Evolutionary conservation across 2,113 vertebrate genomes (phyloP), one percentile per base, ranked within the genome.

Genomic region (Illadopsis cleaveri): DNA sequence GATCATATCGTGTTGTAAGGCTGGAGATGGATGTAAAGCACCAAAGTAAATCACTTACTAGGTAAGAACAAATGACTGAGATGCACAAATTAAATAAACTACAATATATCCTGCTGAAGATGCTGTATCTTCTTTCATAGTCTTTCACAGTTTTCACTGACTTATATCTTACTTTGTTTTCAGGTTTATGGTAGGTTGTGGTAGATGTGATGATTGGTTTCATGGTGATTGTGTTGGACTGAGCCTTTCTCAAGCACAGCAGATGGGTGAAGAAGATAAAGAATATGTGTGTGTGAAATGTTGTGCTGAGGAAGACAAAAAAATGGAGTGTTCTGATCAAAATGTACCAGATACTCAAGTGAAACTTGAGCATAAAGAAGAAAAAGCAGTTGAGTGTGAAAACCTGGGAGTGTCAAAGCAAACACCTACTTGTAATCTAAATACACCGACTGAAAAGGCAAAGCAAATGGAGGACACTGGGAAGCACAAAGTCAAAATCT

Each of bases 111-210:
- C 15, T 85, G 28, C 44, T 90, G 48, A 69, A 65, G 27, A 44
- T 82, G 23, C 33, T 89, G 3, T 57, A 14, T 90, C 5, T 75
- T 94, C 11, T 45, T n/a, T 21, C 1, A 1, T 38, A 17, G 27
- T 45, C 19, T 57, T 89, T 58, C 60, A 24, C 13, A n/a, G 12
- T 53, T 89, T 75, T 60, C 45, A 13, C 76, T 94, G 47, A 96
- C 37, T 47, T 47, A 0, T 1, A 25, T 60, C 37, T 69, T 5
- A 7, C 45, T 89, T 95, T 91, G 12, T 90, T 78, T 96, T 65
- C 90, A 99, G 99, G 98, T 99, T 99, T 95, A 99, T 99, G 99
- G 99, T 99, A 30, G 99, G 99, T 83, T 99, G 99, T 61, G 99
- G 99, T 64, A 98, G 99, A 94, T 99, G 99, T 90, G 99, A 99